Evolutionary conservation across 1,140 invertebrate genomes (phyloP), one percentile per base, ranked within the genome.

Genomic region (Varroa destructor): DNA sequence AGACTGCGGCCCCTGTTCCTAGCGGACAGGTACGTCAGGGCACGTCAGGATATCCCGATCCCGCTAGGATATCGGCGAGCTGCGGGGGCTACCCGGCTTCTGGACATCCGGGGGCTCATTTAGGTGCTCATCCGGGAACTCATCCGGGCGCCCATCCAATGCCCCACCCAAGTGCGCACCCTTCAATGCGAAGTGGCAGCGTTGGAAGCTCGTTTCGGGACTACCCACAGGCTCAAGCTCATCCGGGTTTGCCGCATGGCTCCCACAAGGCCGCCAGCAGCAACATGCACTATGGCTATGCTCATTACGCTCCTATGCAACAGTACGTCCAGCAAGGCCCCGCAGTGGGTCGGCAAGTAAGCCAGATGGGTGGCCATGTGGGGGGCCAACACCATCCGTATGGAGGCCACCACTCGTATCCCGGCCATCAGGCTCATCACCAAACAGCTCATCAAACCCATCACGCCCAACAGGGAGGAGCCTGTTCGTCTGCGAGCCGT

Each of bases 281-380:
- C 46, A 67, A 67, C 61, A 67, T 67, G 61, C 61, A 67, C 61
- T 67, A 67, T 37, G 61, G 61, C 61, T 67, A 67, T 67, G 61
- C 61, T 67, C 61, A 67, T 40, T 67, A 67, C 8, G 46, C 46
- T 67, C 61, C 61, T 67, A 67, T 67, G 61, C 61, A 67, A 40
- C 46, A 67, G 40, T 46, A 67, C 37, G 61, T 40, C 61, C 61
- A 67, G 46, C 40, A 67, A 8, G 46, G 46, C 46, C 46, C 46
- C 46, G 46, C 46, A 51, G 8, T 8, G 46, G 46, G 46, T 8
- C 46, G 46, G 46, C 46, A 51, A 51, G 46, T 51, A 51, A 51
- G 46, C 46, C 46, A 51, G 46, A 51, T 51, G 8, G 8, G 46
- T 8, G 46, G 46, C 8, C 46, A 51, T 51, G 46, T 51, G 46